Percentiles rank a stretch among this genome's conserved stretches.
Conservation (phyloP, 92 coral and sea anemone genomes). For the Palythoa caribaeorum region DNA sequence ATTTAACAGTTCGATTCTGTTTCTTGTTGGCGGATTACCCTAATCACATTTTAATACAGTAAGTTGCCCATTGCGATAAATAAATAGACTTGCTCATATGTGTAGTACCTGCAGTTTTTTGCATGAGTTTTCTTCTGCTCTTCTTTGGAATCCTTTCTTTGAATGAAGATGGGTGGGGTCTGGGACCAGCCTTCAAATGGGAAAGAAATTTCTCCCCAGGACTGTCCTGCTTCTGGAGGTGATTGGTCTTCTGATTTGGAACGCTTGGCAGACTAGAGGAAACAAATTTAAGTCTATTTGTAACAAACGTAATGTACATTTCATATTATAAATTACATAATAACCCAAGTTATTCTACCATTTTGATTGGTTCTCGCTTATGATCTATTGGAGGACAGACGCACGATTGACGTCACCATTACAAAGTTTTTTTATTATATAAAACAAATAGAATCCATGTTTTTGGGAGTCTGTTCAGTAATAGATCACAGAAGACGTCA, state of each 20-base stretch:
- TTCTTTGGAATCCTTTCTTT: conserved; percentile 80
- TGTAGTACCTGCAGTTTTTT: conserved; percentile 61
- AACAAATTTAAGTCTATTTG: neutral
- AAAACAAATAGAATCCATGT: no score
- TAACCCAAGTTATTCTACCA: no score
- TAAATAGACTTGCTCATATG: neutral
- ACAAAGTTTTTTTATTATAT: no score
- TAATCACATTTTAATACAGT: no score
- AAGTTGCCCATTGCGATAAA: no score
- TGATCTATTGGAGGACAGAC: no score
- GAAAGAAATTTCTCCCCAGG: conserved; percentile 83
- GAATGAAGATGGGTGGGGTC: conserved; percentile 92
- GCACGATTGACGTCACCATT: no score
- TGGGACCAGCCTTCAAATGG: conserved; percentile 71
- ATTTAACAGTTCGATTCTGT: no score
- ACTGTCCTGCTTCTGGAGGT: conserved; percentile 54
- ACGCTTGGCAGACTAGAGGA: conserved; percentile 69
- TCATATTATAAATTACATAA: neutral
- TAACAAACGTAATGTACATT: neutral
- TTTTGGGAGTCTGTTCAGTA: no score
- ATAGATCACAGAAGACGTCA: no score
- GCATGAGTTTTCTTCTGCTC: conserved; percentile 86
- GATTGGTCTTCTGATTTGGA: conserved; percentile 75
- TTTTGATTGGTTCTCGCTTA: no score
- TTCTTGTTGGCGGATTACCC: no score